These are phyloP conservation scores for Phymanthus crucifer DNA, from an alignment of 92 coral and sea anemone genomes.

Conservation along the genomic window DNA sequence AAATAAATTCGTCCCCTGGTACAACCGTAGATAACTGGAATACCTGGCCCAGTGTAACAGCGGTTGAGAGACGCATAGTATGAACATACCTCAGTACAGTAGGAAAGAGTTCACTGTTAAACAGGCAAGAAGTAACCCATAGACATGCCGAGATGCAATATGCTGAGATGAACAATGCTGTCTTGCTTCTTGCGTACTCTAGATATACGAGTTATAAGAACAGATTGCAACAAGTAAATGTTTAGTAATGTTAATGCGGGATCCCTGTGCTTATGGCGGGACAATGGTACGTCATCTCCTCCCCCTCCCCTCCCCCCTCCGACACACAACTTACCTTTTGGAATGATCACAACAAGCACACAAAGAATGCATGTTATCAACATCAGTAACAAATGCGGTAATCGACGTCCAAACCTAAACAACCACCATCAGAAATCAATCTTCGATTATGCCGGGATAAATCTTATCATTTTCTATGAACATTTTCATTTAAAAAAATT, in stretches of 20 bases:
- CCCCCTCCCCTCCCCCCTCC: too few species aligned
- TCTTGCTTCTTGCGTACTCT: background rate
- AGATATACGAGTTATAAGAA: background rate
- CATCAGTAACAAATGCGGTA: background rate
- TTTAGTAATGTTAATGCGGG: too few species aligned
- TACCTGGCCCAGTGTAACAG: background rate
- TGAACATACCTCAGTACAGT: constrained; percentile 7
- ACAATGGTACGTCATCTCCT: too few species aligned
- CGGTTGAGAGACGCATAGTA: background rate
- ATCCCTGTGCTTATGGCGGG: too few species aligned
- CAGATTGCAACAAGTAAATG: too few species aligned
- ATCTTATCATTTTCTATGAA: too few species aligned
- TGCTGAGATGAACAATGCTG: constrained; percentile 6
- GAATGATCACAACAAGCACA: background rate
- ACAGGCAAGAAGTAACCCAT: background rate
- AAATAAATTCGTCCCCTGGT: background rate
- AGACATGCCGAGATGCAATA: background rate
- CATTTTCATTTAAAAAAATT: background rate
- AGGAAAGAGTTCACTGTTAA: constrained; percentile 4
- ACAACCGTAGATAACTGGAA: background rate
- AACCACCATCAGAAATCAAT: background rate
- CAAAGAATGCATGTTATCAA: background rate
- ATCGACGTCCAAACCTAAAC: background rate
- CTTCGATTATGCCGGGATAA: too few species aligned
- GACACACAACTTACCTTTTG: background rate